Conservation (phyloP, 2,797 vertebrate genomes). For the Peromyscus melanophrys region DNA sequence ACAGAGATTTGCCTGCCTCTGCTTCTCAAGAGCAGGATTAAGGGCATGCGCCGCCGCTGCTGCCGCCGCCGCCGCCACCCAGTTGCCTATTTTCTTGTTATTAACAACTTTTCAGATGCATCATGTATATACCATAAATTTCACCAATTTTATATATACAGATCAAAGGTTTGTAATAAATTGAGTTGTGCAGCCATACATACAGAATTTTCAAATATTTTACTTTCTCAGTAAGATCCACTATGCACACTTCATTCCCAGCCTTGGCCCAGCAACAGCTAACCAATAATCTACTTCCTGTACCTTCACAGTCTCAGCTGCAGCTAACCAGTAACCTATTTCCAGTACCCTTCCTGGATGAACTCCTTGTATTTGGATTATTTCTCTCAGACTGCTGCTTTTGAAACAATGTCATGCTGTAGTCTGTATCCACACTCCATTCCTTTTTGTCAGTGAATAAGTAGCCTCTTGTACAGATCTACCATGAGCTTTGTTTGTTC, state of each 20-base stretch:
- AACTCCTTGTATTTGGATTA: neutral
- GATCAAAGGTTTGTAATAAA: neutral
- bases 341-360: constrained; percentile 6
- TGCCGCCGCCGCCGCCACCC: neutral
- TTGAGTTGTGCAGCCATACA: neutral
- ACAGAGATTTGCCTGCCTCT: too few relatives aligned
- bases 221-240: neutral
- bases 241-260: neutral
- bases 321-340: neutral
- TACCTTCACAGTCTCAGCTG: neutral
- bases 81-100: neutral
- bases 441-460: constrained; percentile 25
- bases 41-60: too few relatives aligned
- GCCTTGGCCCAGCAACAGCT: neutral
- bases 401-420: neutral
- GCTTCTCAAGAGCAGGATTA: too few relatives aligned
- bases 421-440: neutral
- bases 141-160: constrained; percentile 23
- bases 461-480: neutral
- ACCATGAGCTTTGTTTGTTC: constrained; percentile 17
- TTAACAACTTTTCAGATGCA: neutral
- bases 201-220: constrained; percentile 14
- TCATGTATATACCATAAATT: neutral
- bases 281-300: neutral
- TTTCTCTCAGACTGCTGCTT: neutral